Conservation (phyloP, 2,797 vertebrate genomes). For the Crocodylus rhombifer region DNA sequence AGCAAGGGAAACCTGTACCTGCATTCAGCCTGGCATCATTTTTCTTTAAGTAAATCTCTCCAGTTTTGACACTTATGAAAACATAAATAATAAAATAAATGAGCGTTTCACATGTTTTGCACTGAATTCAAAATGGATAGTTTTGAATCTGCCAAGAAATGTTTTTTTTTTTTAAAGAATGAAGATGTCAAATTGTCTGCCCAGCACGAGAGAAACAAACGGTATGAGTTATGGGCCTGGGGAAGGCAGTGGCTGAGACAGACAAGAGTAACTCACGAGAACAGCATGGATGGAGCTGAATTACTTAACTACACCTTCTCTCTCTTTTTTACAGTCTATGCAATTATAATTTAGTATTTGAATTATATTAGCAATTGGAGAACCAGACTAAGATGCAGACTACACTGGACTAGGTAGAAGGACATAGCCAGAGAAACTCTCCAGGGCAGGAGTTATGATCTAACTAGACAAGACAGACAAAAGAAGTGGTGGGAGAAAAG, state of each 20-base stretch:
- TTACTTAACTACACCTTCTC: background rate
- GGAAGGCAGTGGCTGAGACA: background rate
- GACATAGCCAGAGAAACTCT: background rate
- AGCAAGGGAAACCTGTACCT: background rate
- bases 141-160: background rate
- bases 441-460: background rate
- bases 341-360: background rate
- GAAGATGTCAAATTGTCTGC: slow-evolving; percentile 22
- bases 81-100: slow-evolving; percentile 20
- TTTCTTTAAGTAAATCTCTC: background rate
- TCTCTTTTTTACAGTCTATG: background rate
- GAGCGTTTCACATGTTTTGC: background rate
- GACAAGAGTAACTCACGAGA: background rate
- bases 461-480: background rate
- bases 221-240: background rate
- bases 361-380: background rate
- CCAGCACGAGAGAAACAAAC: background rate
- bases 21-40: background rate
- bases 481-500: background rate
- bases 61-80: background rate
- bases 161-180: background rate
- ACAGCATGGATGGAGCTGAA: background rate
- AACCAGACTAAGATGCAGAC: slow-evolving; percentile 1
- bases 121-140: slow-evolving; percentile 15
- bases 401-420: background rate